Base-by-base conservation (phyloP, 35 echinoderm and acorn worm genomes). In the Heliocidaris erythrogramma region DNA sequence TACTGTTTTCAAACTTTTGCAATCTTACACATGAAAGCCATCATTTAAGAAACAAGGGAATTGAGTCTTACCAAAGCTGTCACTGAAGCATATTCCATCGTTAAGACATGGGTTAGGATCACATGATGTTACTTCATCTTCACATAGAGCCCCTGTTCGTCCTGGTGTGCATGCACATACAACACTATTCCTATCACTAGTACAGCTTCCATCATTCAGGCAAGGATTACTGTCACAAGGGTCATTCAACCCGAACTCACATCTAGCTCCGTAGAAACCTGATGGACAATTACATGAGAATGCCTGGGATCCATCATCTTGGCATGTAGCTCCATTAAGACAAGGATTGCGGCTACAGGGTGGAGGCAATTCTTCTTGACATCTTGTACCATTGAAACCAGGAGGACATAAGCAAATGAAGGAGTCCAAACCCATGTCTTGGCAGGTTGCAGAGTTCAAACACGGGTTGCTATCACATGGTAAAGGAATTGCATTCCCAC, bases 381-480 rank as follows among this genome's bases (percentile, higher is more conserved):
- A 99, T 31, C 85, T 95, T 0, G 50, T 35, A 9, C 98, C 98
- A 27, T 48, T 93, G 92, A 94, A 99, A 4, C 96, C 97, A 7
- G 85, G 85, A 13, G 49, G 8, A 59, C 98, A 99, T 31, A 61
- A 30, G 85, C 98, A 99, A 7, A 53, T 48, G 87, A 93, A 99
- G 29, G 59, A 24, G 0, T 94, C 94, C 17, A 92, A 92, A 21
- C 16, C 47, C 4, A 48, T 13, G 32, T 92, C 48, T 50, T 92
- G 91, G 50, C 96, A 97, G 7, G 88, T 92, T 10, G 85, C 49
- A 85, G 53, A 52, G 32, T 97, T 94, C 85, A 92, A 32, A 88
- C 97, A 98, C 1, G 97, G 97, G 56, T 95, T 86, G 71, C 95
- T 98, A 49, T 85, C 86, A 84, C 97, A 98, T 16, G 97, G 97